These are phyloP conservation scores for Sweltsa coloradensis DNA, from an alignment of 1,140 invertebrate species.

Conservation along the genomic window DNA sequence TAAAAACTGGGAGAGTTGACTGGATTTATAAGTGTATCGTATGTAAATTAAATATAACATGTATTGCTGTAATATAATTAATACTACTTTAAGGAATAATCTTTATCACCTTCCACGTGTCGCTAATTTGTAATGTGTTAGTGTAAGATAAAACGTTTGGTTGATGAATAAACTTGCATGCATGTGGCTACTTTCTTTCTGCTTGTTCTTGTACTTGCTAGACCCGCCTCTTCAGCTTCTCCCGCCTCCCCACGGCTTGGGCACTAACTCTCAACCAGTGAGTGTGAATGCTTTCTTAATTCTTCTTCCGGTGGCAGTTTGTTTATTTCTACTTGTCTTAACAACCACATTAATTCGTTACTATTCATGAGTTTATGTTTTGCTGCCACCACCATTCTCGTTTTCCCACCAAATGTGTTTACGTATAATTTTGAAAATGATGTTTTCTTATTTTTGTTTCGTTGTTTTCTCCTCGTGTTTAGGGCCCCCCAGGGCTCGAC, in stretches of 20 bases:
- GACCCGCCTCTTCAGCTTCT: constrained; percentile 1
- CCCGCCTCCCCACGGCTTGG: too few species aligned
- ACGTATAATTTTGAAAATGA: neutral
- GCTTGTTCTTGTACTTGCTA: constrained; percentile 7
- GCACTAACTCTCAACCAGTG: too few species aligned
- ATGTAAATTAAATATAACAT: constrained; percentile 8
- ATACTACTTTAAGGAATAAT: neutral
- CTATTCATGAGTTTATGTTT: too few species aligned
- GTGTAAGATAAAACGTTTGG: constrained; percentile 11
- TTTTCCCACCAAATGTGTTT: neutral
- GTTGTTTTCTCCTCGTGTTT: constrained; percentile 31
- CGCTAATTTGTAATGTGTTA: constrained; percentile 12
- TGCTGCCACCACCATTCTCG: constrained; percentile 4
- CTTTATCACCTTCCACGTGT: neutral
- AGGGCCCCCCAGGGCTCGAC: constrained; percentile 59
- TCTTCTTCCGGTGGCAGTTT: too few species aligned
- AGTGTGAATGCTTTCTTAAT: too few species aligned
- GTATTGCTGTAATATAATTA: constrained; percentile 11
- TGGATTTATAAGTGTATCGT: constrained; percentile 6
- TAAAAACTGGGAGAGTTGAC: too few species aligned
- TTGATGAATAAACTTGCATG: constrained; percentile 13
- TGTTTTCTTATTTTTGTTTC: constrained; percentile 17
- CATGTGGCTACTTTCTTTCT: constrained; percentile 8
- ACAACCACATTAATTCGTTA: too few species aligned
- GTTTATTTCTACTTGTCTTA: too few species aligned